These are phyloP conservation scores for Borostomias antarcticus DNA, from an alignment of 2,797 vertebrate species.

Conservation along the genomic window DNA sequence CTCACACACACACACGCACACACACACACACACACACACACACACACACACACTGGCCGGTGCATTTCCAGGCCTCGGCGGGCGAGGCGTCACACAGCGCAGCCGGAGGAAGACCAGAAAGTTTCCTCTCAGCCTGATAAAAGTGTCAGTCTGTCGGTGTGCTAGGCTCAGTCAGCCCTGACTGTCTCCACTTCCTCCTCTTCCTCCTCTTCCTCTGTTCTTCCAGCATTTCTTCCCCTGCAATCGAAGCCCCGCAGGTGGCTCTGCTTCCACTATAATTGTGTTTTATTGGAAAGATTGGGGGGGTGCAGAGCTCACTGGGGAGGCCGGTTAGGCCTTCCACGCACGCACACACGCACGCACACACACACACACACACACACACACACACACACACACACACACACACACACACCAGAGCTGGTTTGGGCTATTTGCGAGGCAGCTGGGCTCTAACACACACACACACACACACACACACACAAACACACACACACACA, in stretches of 20 bases:
- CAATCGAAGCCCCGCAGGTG: conserved; percentile 51
- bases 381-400: not conserved
- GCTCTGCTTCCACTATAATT: conserved; percentile 39
- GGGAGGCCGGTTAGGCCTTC: conserved; percentile 27
- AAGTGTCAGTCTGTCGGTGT: conserved; percentile 52
- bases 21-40: not conserved
- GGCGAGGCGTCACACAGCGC: not conserved
- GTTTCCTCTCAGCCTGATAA: conserved; percentile 45
- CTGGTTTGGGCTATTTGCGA: not conserved
- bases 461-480: too few species aligned
- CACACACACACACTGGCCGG: not conserved
- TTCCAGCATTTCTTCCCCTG: conserved; percentile 41
- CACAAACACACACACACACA: too few species aligned
- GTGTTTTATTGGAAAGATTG: conserved; percentile 45
- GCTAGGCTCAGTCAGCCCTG: conserved; percentile 34
- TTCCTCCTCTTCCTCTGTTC: not conserved
- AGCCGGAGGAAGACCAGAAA: conserved; percentile 23
- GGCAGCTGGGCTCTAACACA: not conserved
- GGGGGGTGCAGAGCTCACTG: conserved; percentile 19
- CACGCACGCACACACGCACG: not conserved
- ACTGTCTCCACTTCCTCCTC: conserved; percentile 20
- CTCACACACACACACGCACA: not conserved
- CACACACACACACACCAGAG: not conserved
- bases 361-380: not conserved
- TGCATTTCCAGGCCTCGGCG: conserved; percentile 18